Conservation (phyloP, 2,113 vertebrate genomes). For the Nycticebus coucang region DNA sequence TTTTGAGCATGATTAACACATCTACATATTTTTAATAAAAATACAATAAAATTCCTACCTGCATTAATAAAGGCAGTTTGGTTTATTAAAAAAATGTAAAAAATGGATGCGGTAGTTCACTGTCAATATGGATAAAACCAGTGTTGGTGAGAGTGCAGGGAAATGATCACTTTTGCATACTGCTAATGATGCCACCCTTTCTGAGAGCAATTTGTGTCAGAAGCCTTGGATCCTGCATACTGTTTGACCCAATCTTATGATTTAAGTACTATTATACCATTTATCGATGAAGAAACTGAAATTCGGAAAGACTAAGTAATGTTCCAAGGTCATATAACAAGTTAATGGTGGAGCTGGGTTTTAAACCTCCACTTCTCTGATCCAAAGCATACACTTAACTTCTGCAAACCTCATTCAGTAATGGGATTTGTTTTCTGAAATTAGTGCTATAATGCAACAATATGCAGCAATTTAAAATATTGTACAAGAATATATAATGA, state of each 20-base stretch:
- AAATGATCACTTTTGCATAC: neutral
- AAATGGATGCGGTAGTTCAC: neutral
- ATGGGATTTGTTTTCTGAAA: neutral
- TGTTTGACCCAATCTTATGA: neutral
- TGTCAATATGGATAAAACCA: neutral
- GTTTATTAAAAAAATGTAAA: neutral
- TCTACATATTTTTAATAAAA: constrained; percentile 42
- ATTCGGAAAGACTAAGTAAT: neutral
- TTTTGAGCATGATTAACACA: constrained; percentile 40
- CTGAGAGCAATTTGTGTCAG: neutral
- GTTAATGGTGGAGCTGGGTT: neutral
- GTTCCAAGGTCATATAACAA: constrained; percentile 15
- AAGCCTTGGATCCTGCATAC: neutral
- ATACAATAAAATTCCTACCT: neutral
- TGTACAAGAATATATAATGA: neutral
- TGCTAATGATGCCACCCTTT: neutral
- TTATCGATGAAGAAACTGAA: constrained; percentile 8
- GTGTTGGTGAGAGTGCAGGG: neutral
- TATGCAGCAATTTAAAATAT: neutral
- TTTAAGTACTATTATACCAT: neutral
- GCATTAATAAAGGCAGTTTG: neutral
- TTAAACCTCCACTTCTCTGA: neutral
- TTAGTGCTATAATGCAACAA: neutral
- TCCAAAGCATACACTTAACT: neutral
- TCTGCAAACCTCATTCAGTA: neutral